Percentiles rank a stretch among this genome's conserved stretches.
These are phyloP conservation scores for Oryzias javanicus DNA, from an alignment of 2,113 vertebrate genomes.

Conservation along the genomic window DNA sequence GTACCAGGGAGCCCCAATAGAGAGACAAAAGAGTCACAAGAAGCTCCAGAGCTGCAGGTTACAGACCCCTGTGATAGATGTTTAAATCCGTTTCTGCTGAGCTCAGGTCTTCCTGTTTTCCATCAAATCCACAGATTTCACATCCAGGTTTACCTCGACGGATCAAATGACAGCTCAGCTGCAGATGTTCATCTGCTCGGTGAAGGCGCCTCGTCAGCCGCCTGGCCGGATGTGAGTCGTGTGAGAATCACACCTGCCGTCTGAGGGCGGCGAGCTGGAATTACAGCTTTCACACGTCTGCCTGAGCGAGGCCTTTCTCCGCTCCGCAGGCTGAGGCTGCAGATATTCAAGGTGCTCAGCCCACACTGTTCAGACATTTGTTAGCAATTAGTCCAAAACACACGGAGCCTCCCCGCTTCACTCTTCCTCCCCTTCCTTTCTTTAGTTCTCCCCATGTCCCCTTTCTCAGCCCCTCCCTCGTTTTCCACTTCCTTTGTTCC, in stretches of 20 bases:
- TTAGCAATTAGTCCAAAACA: slow-evolving; percentile 77
- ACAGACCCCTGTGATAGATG: no score
- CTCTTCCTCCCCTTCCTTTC: slow-evolving; percentile 28
- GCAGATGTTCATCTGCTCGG: neutral
- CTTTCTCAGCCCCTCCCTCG: slow-evolving; percentile 52
- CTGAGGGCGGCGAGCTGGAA: slow-evolving; percentile 17
- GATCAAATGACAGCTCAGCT: slow-evolving; percentile 12
- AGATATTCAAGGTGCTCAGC: slow-evolving; percentile 66
- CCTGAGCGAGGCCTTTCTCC: slow-evolving; percentile 41
- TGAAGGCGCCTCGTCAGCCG: slow-evolving; percentile 44
- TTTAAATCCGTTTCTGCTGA: no score
- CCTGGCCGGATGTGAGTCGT: slow-evolving; percentile 20
- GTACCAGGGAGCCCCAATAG: no score
- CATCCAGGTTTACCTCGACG: neutral
- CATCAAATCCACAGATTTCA: no score
- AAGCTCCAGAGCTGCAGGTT: no score
- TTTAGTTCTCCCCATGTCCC: slow-evolving; percentile 40
- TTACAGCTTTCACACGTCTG: slow-evolving; percentile 40
- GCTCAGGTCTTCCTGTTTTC: no score
- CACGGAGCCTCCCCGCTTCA: slow-evolving; percentile 41
- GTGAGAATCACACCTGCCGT: slow-evolving; percentile 54
- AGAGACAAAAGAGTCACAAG: no score
- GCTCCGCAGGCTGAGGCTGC: slow-evolving; percentile 33
- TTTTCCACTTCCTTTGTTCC: slow-evolving; percentile 57
- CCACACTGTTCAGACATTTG: slow-evolving; percentile 74